A percentile compares a stretch with the other conserved stretches of the same genome.
These are phyloP conservation scores for Geotrypetes seraphini DNA, from an alignment of 2,797 vertebrate genomes.

Conservation along the genomic window DNA sequence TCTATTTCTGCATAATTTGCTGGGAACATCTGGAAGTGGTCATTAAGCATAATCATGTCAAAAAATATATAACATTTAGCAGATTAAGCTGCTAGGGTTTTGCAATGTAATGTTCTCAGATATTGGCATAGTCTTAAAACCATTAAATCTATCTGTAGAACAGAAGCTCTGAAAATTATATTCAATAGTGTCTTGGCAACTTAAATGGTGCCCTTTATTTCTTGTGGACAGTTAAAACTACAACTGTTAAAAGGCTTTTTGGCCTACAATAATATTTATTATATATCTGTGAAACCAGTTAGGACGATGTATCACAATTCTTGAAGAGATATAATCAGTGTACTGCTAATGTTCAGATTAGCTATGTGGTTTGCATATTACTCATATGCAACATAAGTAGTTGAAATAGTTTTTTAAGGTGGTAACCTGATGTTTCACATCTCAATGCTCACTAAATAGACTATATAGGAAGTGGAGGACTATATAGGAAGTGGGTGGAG, in stretches of 20 bases:
- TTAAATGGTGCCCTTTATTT: too few species aligned
- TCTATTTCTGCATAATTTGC: not conserved
- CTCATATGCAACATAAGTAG: too few species aligned
- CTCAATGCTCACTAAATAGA: too few species aligned
- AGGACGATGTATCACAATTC: not conserved
- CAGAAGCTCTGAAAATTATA: not conserved
- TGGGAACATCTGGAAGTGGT: slow-evolving; percentile 7
- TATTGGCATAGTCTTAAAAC: not conserved
- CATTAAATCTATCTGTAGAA: not conserved
- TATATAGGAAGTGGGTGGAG: too few species aligned
- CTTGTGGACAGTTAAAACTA: too few species aligned
- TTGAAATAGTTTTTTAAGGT: too few species aligned
- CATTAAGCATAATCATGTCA: slow-evolving; percentile 2
- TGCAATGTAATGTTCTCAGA: not conserved
- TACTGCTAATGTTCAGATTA: too few species aligned
- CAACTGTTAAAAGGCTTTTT: too few species aligned
- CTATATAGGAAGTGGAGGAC: too few species aligned
- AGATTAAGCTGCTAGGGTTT: not conserved
- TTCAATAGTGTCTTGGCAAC: not conserved
- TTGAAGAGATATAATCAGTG: not conserved
- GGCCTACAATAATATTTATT: too few species aligned
- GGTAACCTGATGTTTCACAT: too few species aligned
- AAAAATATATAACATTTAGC: slow-evolving; percentile 1
- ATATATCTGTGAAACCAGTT: not conserved
- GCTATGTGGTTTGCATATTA: too few species aligned